These are phyloP conservation scores for Ophion obscuratus DNA, from an alignment of 2,888 invertebrate species.

Conservation along the genomic window DNA sequence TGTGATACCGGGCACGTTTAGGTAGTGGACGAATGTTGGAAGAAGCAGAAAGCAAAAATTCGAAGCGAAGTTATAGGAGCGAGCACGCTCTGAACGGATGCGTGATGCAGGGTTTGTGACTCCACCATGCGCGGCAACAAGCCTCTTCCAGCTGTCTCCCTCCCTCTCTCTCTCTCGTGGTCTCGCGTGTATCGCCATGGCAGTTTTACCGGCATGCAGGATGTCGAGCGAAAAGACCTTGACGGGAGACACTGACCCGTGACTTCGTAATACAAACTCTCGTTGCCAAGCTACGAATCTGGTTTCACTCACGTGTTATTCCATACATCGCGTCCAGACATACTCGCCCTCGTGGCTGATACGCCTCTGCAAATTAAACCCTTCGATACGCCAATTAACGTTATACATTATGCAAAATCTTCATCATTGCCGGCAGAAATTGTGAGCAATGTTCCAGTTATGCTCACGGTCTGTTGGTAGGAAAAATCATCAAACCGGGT, in stretches of 20 bases:
- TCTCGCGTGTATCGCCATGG: slow-evolving; percentile 33
- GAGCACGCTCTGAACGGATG: slow-evolving; percentile 21
- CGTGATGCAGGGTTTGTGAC: slow-evolving; percentile 14
- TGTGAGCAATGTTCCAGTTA: not conserved
- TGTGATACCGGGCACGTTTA: too few relatives aligned
- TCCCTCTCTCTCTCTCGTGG: slow-evolving; percentile 36
- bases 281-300: slow-evolving; percentile 70
- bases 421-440: not conserved
- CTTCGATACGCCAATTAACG: too few relatives aligned
- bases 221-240: slow-evolving; percentile 73
- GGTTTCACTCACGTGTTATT: slow-evolving; percentile 68
- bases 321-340: slow-evolving; percentile 54
- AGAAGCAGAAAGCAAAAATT: too few relatives aligned
- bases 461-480: too few relatives aligned
- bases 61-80: slow-evolving; percentile 8
- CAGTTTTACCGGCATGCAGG: slow-evolving; percentile 67
- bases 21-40: too few relatives aligned
- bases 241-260: slow-evolving; percentile 75
- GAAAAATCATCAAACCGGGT: not conserved
- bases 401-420: not conserved
- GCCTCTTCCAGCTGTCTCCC: slow-evolving; percentile 30
- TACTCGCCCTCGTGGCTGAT: slow-evolving; percentile 23
- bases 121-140: slow-evolving; percentile 56
- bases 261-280: slow-evolving; percentile 70
- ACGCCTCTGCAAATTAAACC: too few relatives aligned